These are phyloP conservation scores for Brachyistius frenatus DNA, from an alignment of 2,113 vertebrate genomes.

Conservation along the genomic window DNA sequence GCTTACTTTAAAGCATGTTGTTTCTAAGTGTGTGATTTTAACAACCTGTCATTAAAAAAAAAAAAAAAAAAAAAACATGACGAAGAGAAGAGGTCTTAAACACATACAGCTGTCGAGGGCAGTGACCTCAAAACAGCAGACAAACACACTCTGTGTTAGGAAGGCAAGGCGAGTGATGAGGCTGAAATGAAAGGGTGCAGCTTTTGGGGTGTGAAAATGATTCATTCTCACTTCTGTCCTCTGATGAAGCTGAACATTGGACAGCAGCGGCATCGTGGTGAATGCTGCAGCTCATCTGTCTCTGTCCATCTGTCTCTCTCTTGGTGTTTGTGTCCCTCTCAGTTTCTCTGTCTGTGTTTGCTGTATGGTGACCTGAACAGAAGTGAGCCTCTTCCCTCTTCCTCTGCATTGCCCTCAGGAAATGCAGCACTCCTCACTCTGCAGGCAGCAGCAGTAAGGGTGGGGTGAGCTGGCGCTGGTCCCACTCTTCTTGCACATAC, in stretches of 20 bases:
- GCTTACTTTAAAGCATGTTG: constrained; percentile 10
- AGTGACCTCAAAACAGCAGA: not conserved
- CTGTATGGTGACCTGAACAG: constrained; percentile 61
- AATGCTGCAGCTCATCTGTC: constrained; percentile 46
- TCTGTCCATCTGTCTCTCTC: constrained; percentile 25
- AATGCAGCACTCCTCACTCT: constrained; percentile 82
- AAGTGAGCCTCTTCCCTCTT: constrained; percentile 67
- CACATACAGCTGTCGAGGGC: constrained; percentile 11
- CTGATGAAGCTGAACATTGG: constrained; percentile 46
- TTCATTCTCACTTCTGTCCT: constrained; percentile 58
- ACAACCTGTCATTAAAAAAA: not conserved
- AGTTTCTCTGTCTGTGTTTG: constrained; percentile 43
- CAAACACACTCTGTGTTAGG: constrained; percentile 4
- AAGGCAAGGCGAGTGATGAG: not conserved
- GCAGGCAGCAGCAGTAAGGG: constrained; percentile 81
- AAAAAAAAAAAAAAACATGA: constrained; percentile 1
- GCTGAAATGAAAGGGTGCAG: constrained; percentile 13
- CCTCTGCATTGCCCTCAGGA: constrained; percentile 83
- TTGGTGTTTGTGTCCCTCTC: constrained; percentile 25
- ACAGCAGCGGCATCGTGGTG: constrained; percentile 31
- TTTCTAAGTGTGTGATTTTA: constrained; percentile 2
- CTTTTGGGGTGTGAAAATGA: constrained; percentile 49
- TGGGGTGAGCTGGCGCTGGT: constrained; percentile 80
- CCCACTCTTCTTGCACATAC: constrained; percentile 61
- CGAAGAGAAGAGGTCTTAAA: constrained; percentile 1